Base-by-base conservation (phyloP, 2,797 vertebrate genomes). In the Ibycter americanus region DNA sequence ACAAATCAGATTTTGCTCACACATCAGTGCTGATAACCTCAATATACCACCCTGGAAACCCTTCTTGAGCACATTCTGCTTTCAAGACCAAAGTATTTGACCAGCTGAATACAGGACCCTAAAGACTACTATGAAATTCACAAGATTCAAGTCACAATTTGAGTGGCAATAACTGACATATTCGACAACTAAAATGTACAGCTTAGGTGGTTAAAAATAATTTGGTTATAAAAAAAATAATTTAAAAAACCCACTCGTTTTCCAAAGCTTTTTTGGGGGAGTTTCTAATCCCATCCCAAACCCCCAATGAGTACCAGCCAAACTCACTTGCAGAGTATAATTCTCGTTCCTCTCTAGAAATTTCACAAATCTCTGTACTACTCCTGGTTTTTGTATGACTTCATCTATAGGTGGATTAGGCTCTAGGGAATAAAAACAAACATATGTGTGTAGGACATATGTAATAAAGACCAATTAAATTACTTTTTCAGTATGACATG, bases 321-420 rank as follows among this genome's bases (percentile, higher is more conserved):
- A 93, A 96, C 98, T 98, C 90, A 99, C 99, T 97, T 99, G 99
- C 97, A 99, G 97, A 77, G 99, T 99, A 97, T 99, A 99, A 98
- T 99, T 99, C 97, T 99, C 99, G 97, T 97, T 99, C 95, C 99
- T 99, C 97, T 99, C 99, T 84, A 99, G 98, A 97, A 99, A 99
- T 94, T 99, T 99, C 86, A 99, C 99, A 97, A 99, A 99, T 96
- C 98, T 98, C 95, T 98, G 99, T 71, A 99, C 98, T 38, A 99
- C 98, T 93, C 99, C 99, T 77, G 98, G 98, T 61, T 99, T 99
- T 93, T 99, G 98, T 96, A 99, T 99, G 16, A 99, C 99, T 97
- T 99, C 99, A 95, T 99, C 99, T 90, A 99, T 99, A 87, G 99
- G 99, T 14, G 99, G 99, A 97, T 99, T 99, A 71, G 99, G 99